Conservation (phyloP, 2,888 invertebrate species). For the Achlya flavicornis region DNA sequence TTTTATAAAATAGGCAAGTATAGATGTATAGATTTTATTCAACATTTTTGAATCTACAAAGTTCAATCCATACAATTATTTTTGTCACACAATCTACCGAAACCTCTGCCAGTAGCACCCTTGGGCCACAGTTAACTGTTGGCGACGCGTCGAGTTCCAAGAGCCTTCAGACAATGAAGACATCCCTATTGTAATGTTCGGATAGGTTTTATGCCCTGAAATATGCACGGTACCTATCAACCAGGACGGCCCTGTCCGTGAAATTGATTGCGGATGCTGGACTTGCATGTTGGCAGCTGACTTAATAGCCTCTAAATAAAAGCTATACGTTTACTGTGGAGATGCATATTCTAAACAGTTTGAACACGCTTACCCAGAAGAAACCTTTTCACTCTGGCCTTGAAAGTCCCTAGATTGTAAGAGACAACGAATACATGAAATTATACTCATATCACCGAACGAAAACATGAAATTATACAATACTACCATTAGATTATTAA, state of each 20-base stretch:
- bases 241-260: slow-evolving; percentile 29
- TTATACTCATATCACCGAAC: no score
- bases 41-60: no score
- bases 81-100: background rate
- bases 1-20: no score
- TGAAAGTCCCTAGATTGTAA: no score
- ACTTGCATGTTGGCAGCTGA: background rate
- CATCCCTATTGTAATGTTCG: slow-evolving; percentile 69
- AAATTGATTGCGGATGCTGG: slow-evolving; percentile 33
- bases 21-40: no score
- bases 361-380: background rate
- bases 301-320: background rate
- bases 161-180: slow-evolving; percentile 75
- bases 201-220: slow-evolving; percentile 63
- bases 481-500: no score
- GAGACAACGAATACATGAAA: no score
- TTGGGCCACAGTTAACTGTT: slow-evolving; percentile 51
- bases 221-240: slow-evolving; percentile 27
- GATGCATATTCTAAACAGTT: background rate
- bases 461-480: no score
- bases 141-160: slow-evolving; percentile 63
- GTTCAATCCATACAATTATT: no score
- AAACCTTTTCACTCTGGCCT: no score
- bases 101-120: slow-evolving; percentile 23
- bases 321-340: background rate